Base-by-base conservation (phyloP, 2,888 invertebrate genomes). In the Metalampra italica region DNA sequence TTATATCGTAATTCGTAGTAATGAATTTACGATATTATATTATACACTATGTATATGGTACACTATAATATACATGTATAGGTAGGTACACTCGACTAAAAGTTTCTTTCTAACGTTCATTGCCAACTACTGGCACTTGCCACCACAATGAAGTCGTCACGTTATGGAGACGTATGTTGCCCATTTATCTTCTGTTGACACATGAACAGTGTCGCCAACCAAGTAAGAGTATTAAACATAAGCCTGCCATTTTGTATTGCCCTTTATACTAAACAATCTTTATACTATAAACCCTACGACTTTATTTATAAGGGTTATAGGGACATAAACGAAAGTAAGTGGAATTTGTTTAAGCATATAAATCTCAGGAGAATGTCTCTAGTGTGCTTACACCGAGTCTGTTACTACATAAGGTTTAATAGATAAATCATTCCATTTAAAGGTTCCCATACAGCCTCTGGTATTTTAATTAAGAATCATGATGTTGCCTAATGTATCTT, bases 121-220 rank as follows among this genome's bases (percentile, higher is more conserved):
- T 11, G n/a, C 1, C 11, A 36, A 36, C 11, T 7, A 36, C 11
- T n/a, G 7, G 14, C 39, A 13, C 39, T 39, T 39, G 39, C 14
- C 13, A n/a, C 14, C 40, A 32, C 30, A 12, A 46, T 46, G 15
- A 46, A 46, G 46, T 30, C 32, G 39, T 46, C 46, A 32, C 36
- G 15, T 32, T 34, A 38, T 36, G 29, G 42, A 36, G 11, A 47
- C 30, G 71, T 69, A 69, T 70, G 66, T 66, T 62, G 60, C 53
- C 62, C 73, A 82, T 87, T 76, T 82, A 83, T 85, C 82, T 79
- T 74, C 57, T 55, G 72, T 70, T 78, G 84, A 82, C 84, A 78
- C 76, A 61, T 63, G 66, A 76, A 72, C 74, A 68, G 69, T 77
- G 75, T 78, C 68, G 66, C 67, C 69, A 71, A 71, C 68, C 69